A percentile compares a stretch with the other conserved stretches of the same genome.
These are phyloP conservation scores for Agrochola lota DNA, from an alignment of 2,888 invertebrate species.

Conservation along the genomic window DNA sequence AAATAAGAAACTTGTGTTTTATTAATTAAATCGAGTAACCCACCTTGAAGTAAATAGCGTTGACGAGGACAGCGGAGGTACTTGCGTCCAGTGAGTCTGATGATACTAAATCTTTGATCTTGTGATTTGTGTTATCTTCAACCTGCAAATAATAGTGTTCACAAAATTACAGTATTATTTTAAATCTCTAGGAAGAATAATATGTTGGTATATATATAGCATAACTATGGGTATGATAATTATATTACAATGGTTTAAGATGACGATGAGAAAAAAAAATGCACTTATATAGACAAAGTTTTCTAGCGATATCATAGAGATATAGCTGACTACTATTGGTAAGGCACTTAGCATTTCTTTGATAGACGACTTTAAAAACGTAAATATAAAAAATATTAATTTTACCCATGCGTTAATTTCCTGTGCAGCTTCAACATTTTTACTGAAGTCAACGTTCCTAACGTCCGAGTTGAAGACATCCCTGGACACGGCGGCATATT, in stretches of 20 bases:
- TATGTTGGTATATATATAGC: neutral
- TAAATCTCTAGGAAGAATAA: neutral
- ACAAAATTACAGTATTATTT: neutral
- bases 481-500: constrained; percentile 89
- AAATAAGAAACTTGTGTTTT: neutral
- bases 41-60: constrained; percentile 96
- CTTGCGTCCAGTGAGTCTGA: constrained; percentile 83
- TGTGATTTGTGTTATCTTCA: constrained; percentile 83
- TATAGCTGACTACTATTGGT: neutral
- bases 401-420: constrained; percentile 94
- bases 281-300: no score
- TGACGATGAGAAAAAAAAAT: neutral
- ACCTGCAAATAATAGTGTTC: constrained; percentile 74
- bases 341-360: neutral
- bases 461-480: constrained; percentile 91
- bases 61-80: constrained; percentile 93
- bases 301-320: no score
- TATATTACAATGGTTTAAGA: neutral
- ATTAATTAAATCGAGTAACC: neutral
- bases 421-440: constrained; percentile 82
- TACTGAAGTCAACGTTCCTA: constrained; percentile 91
- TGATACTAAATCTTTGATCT: constrained; percentile 90
- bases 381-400: neutral
- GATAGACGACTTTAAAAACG: neutral
- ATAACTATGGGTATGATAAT: neutral